Conservation (phyloP, 2,888 invertebrate genomes). For the Habrosyne pyritoides region DNA sequence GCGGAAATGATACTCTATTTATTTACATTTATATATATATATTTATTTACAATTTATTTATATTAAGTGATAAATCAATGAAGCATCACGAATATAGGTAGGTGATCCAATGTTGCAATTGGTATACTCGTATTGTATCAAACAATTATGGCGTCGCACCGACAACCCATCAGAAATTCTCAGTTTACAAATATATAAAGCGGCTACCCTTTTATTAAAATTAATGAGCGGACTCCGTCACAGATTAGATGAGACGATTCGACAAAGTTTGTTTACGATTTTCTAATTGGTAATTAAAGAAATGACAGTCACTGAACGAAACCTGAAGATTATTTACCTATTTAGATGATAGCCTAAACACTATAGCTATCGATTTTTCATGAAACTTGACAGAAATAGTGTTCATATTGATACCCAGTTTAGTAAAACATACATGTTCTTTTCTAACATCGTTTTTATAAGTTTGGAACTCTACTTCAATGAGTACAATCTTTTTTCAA, state of each 20-base stretch:
- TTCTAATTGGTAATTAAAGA: conserved; percentile 33
- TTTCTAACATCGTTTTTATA: too few species aligned
- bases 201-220: conserved; percentile 35
- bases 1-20: too few species aligned
- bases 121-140: neutral
- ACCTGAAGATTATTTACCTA: conserved; percentile 12
- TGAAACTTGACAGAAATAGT: neutral
- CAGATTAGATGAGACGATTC: conserved; percentile 35
- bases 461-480: too few species aligned
- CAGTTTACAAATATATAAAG: neutral
- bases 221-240: conserved; percentile 36
- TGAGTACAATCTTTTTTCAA: too few species aligned
- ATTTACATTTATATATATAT: too few species aligned
- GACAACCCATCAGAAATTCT: neutral
- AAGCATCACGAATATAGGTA: too few species aligned
- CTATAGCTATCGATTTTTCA: too few species aligned
- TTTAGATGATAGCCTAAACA: neutral
- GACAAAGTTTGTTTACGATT: conserved; percentile 35
- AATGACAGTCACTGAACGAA: conserved; percentile 24
- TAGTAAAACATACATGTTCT: too few species aligned
- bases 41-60: too few species aligned
- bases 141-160: neutral
- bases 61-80: too few species aligned
- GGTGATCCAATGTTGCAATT: too few species aligned
- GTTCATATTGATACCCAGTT: too few species aligned